Conservation (phyloP, 2,113 vertebrate genomes). For the Callipepla squamata region DNA sequence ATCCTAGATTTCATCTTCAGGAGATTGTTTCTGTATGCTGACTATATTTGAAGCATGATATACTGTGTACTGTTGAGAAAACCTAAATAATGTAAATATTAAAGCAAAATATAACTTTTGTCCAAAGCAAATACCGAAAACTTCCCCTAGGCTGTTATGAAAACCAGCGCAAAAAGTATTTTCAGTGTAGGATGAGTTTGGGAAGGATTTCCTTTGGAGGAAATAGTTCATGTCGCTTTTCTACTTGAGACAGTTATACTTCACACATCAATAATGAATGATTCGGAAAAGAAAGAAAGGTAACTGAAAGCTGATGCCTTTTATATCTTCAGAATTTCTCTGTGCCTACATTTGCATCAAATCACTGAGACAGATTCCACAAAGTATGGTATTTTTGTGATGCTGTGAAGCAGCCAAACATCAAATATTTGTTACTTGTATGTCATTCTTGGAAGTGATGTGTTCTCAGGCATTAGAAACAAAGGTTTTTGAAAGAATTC, state of each 20-base stretch:
- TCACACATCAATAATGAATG: not conserved
- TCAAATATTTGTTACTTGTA: no score
- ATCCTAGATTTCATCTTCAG: constrained; percentile 10
- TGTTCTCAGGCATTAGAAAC: not conserved
- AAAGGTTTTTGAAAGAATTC: not conserved
- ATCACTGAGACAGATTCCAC: not conserved
- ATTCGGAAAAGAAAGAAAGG: not conserved
- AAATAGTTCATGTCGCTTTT: not conserved
- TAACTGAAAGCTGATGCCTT: not conserved
- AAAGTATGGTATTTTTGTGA: not conserved
- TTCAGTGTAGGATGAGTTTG: not conserved
- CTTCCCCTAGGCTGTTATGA: not conserved
- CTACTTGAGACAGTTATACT: not conserved
- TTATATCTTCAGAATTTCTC: not conserved
- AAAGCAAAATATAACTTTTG: constrained; percentile 2
- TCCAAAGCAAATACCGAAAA: not conserved
- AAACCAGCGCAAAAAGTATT: not conserved
- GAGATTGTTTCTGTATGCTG: not conserved
- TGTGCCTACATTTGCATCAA: not conserved
- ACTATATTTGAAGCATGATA: constrained; percentile 21
- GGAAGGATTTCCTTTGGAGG: not conserved
- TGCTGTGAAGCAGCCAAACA: not conserved
- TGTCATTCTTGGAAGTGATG: not conserved
- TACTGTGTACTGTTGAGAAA: not conserved
- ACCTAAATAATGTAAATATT: constrained; percentile 8